phyloP scores from a whole-genome alignment of 2,113 vertebrate genomes.

The Hyperopisus bebe region DNA sequence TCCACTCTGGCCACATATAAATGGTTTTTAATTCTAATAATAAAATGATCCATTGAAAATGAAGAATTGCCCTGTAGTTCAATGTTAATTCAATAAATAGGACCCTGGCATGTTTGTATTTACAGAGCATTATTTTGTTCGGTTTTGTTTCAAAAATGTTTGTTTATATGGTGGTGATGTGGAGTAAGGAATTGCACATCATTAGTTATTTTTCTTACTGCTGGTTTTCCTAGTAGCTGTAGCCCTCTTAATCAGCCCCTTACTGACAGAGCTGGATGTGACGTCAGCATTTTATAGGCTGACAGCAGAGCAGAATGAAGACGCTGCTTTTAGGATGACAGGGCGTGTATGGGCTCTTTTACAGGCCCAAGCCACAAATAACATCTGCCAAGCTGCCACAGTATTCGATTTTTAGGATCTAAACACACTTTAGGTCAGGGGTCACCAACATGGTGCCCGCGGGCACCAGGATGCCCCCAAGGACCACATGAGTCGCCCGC shows the following conservation, averaged over 20 bases:
- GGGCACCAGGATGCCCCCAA: too few relatives aligned
- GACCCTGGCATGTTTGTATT: background rate
- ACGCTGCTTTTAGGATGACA: slow-evolving; percentile 36
- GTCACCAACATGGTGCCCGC: background rate
- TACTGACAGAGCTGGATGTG: background rate
- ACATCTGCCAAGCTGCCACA: slow-evolving; percentile 48
- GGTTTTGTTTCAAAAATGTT: background rate
- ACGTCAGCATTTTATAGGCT: background rate
- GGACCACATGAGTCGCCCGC: too few relatives aligned
- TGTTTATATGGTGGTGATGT: background rate
- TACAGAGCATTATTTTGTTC: background rate
- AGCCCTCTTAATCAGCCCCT: background rate
- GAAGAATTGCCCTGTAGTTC: slow-evolving; percentile 5
- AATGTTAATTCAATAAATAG: background rate
- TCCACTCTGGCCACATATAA: slow-evolving; percentile 11
- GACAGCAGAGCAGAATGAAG: background rate
- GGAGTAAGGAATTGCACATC: background rate
- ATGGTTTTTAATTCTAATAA: background rate
- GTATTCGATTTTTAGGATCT: slow-evolving; percentile 52
- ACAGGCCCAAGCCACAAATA: slow-evolving; percentile 26
- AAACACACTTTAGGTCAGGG: background rate
- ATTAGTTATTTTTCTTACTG: background rate
- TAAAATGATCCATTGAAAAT: slow-evolving; percentile 7
- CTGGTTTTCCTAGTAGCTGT: background rate
- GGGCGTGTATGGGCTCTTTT: slow-evolving; percentile 36